These are phyloP conservation scores for Zosterops hypoxanthus DNA, from an alignment of 2,113 vertebrate species.

Conservation along the genomic window DNA sequence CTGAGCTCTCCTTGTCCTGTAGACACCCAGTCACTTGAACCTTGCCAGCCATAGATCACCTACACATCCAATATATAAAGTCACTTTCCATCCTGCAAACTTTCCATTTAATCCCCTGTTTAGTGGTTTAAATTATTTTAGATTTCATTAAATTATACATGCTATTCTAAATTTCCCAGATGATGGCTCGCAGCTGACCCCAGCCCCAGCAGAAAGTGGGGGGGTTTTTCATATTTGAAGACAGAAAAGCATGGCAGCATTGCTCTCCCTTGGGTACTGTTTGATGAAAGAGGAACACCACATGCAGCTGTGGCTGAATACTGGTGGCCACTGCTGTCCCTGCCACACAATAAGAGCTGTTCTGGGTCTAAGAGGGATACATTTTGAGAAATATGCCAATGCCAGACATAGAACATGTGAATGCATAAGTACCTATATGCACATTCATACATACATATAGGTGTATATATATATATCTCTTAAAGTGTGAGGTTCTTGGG, in stretches of 20 bases:
- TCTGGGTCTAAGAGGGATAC: background rate
- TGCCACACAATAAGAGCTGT: background rate
- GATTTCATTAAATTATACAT: background rate
- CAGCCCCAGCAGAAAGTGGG: background rate
- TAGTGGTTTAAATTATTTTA: background rate
- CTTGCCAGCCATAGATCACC: background rate
- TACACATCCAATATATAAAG: background rate
- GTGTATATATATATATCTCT: background rate
- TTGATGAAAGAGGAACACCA: background rate
- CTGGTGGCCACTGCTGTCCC: background rate
- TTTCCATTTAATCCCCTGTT: background rate
- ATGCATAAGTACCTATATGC: background rate
- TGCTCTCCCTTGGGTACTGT: background rate
- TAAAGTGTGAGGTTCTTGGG: background rate
- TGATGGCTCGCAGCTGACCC: background rate
- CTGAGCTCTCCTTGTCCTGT: background rate
- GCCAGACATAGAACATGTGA: background rate
- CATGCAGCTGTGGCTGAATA: background rate
- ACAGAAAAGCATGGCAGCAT: background rate
- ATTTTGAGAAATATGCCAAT: background rate
- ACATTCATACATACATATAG: background rate
- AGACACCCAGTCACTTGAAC: background rate
- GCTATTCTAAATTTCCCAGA: background rate
- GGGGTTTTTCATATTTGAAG: background rate
- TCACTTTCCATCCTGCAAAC: background rate